Evolutionary conservation across 2,888 invertebrate genomes (phyloP), one percentile per base, ranked within the genome.

Genomic region (Hemistola chrysoprasaria): DNA sequence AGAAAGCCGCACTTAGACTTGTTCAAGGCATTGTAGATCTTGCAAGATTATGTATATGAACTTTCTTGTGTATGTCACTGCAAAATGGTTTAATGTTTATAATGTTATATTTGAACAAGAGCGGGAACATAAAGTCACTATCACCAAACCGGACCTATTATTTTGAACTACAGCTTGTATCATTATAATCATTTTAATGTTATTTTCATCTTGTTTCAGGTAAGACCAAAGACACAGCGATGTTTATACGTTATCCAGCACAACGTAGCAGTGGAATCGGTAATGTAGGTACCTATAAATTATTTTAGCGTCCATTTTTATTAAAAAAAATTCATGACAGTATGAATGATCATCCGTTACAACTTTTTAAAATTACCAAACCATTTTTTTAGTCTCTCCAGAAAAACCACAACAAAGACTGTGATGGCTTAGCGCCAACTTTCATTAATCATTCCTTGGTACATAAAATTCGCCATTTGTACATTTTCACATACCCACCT

Each of bases 381-480:
- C n/a, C 50, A 59, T 58, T 62, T 62, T 63, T 61, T 59, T 47
- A 54, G 61, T 62, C 48, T 64, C 65, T 67, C 62, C 55, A 50
- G 47, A 40, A 59, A 67, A 70, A 58, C 72, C 70, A 70, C 73
- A 73, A 75, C 71, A 77, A 78, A 71, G 68, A 64, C 58, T 57
- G 49, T 35, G 42, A 65, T 80, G 83, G 83, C 81, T 56, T 42
- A 11, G 47, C 50, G 81, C 82, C 82, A 83, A 80, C 57, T 47
- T 56, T 64, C 66, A 80, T 83, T 74, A 74, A 82, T 83, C 82
- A 82, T 77, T 68, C 65, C 59, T 53, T 54, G 60, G 62, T 66
- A 68, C 67, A 65, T 69, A 68, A 64, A 71, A 64, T 60, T 60
- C 53, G 57, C 64, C 65, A 67, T 71, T 71, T 71, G 71, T 71